These are phyloP conservation scores for Ceraclea dissimilis DNA, from an alignment of 2,888 invertebrate genomes.

Conservation along the genomic window DNA sequence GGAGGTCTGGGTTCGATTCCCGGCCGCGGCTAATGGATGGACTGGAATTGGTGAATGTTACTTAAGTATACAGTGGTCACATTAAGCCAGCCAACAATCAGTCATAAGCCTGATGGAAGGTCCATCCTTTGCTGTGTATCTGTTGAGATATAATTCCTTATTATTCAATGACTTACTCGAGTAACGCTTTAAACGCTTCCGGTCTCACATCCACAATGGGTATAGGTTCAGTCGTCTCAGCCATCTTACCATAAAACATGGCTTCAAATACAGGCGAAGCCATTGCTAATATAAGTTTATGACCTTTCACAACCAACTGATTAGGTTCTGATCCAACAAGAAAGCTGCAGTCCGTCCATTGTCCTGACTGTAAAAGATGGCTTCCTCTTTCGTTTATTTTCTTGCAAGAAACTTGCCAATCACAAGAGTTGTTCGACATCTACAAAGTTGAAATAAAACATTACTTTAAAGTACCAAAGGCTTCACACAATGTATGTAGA, in stretches of 20 bases:
- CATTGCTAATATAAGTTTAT: constrained; percentile 77
- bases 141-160: too few relatives aligned
- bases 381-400: constrained; percentile 65
- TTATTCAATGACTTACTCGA: constrained; percentile 51
- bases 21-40: too few relatives aligned
- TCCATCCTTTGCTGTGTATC: too few relatives aligned
- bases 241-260: constrained; percentile 81
- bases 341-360: constrained; percentile 80
- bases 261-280: constrained; percentile 83
- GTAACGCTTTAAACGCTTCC: constrained; percentile 72
- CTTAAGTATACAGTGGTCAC: too few relatives aligned
- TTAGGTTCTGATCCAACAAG: constrained; percentile 72
- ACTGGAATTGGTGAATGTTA: too few relatives aligned
- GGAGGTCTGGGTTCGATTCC: too few relatives aligned
- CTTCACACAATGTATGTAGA: too few relatives aligned
- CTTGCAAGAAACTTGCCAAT: constrained; percentile 71
- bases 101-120: too few relatives aligned
- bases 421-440: constrained; percentile 53
- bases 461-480: too few relatives aligned
- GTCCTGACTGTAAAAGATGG: constrained; percentile 67
- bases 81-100: too few relatives aligned
- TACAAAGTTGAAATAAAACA: too few relatives aligned
- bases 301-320: constrained; percentile 65
- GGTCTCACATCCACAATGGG: constrained; percentile 78
- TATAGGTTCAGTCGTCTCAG: constrained; percentile 70